Conservation (phyloP, 1,140 invertebrate genomes). For the Drosophila subobscura region DNA sequence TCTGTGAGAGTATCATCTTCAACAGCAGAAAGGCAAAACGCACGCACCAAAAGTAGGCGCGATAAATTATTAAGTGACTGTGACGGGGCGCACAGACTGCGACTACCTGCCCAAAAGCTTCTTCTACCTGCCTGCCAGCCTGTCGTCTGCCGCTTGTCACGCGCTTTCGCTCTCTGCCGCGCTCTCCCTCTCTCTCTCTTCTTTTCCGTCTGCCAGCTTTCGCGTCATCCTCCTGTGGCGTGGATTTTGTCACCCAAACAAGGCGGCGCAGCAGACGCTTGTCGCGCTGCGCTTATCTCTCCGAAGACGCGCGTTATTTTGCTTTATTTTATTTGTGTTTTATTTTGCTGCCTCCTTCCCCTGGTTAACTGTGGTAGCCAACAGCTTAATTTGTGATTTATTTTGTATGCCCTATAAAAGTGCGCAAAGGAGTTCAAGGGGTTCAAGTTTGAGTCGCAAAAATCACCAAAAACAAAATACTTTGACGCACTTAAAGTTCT, state of each 20-base stretch:
- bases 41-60: conserved; percentile 51
- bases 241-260: conserved; percentile 59
- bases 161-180: neutral
- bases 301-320: conserved; percentile 59
- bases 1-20: neutral
- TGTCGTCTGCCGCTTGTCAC: neutral
- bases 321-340: conserved; percentile 35
- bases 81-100: conserved; percentile 42
- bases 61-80: conserved; percentile 73
- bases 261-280: conserved; percentile 30
- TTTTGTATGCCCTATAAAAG: conserved; percentile 35
- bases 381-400: conserved; percentile 79
- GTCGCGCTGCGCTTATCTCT: conserved; percentile 59
- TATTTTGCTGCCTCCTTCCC: conserved; percentile 23
- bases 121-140: neutral
- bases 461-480: too few relatives aligned
- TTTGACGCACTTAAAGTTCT: too few relatives aligned
- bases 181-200: neutral
- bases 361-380: conserved; percentile 76
- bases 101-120: conserved; percentile 19
- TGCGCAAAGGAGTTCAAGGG: too few relatives aligned
- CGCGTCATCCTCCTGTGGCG: conserved; percentile 49
- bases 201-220: neutral
- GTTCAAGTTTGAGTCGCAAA: too few relatives aligned
- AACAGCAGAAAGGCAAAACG: neutral